Evolutionary conservation across 2,797 vertebrate genomes (phyloP).

Genomic region (Pangasius mekongensis): DNA sequence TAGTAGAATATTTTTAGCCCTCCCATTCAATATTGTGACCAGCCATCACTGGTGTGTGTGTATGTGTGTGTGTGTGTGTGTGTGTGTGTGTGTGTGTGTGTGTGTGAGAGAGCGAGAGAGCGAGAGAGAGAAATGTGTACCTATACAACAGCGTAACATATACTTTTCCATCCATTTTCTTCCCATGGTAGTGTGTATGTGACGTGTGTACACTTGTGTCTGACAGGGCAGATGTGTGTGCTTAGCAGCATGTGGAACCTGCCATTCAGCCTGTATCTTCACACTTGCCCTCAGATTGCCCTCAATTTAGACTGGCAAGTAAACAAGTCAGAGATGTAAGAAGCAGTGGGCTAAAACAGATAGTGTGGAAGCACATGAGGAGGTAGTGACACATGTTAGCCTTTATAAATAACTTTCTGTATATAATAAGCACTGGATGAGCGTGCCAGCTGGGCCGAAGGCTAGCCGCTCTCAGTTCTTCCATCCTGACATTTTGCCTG

Average conservation of each 20-base stretch:
- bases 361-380: conserved; percentile 66
- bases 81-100: conserved; percentile 25
- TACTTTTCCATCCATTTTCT: background rate
- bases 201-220: conserved; percentile 1
- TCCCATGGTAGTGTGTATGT: background rate
- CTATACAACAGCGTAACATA: conserved; percentile 26
- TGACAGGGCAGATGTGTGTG: conserved; percentile 32
- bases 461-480: conserved; percentile 44
- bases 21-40: conserved; percentile 1
- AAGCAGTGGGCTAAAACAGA: conserved; percentile 57
- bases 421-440: conserved; percentile 56
- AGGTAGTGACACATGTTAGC: conserved; percentile 65
- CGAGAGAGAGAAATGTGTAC: conserved; percentile 3
- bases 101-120: no score
- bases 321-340: conserved; percentile 67
- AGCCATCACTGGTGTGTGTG: background rate
- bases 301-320: conserved; percentile 64
- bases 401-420: conserved; percentile 70
- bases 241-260: conserved; percentile 59
- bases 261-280: conserved; percentile 66
- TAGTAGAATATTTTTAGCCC: conserved; percentile 12
- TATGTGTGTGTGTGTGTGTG: conserved; percentile 28
- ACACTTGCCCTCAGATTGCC: conserved; percentile 72
- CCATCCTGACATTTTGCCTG: conserved; percentile 53
- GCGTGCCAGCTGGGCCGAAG: conserved; percentile 46